Evolutionary conservation across 1,140 invertebrate genomes (phyloP).

Genomic region (Drosophila novamexicana): DNA sequence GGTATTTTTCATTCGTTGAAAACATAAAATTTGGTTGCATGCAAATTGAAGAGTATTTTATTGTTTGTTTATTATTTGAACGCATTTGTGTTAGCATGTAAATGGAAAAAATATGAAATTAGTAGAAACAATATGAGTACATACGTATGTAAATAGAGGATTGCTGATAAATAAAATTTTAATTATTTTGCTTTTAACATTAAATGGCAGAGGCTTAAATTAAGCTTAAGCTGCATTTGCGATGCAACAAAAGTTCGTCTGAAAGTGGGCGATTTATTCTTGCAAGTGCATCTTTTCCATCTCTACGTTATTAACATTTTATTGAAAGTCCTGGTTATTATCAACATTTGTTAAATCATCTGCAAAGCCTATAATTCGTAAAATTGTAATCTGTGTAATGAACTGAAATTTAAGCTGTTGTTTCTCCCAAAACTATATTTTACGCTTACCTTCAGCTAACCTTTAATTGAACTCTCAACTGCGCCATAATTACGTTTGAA

Average conservation of each 20-base stretch:
- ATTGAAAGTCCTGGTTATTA: neutral
- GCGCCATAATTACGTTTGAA: slow-evolving; percentile 33
- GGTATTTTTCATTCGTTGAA: slow-evolving; percentile 56
- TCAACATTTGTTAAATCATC: neutral
- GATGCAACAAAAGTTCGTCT: slow-evolving; percentile 6
- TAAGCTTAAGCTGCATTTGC: slow-evolving; percentile 30
- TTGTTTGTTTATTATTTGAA: slow-evolving; percentile 35
- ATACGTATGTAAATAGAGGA: slow-evolving; percentile 4
- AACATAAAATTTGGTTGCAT: slow-evolving; percentile 48
- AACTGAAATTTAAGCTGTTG: neutral
- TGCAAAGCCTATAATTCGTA: neutral
- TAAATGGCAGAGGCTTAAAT: slow-evolving; percentile 23
- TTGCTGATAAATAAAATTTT: slow-evolving; percentile 32
- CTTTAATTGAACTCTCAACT: slow-evolving; percentile 2
- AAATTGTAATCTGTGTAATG: neutral
- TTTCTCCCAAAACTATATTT: neutral
- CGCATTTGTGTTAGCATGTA: slow-evolving; percentile 72
- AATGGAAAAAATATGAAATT: slow-evolving; percentile 52
- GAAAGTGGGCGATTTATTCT: neutral
- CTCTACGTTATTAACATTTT: no score
- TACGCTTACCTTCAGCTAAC: neutral
- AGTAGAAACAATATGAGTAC: slow-evolving; percentile 52
- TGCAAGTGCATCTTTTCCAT: neutral
- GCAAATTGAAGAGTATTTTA: slow-evolving; percentile 37
- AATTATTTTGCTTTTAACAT: slow-evolving; percentile 44